These are phyloP conservation scores for Cnemophilus loriae DNA, from an alignment of 2,113 vertebrate genomes.

Conservation along the genomic window DNA sequence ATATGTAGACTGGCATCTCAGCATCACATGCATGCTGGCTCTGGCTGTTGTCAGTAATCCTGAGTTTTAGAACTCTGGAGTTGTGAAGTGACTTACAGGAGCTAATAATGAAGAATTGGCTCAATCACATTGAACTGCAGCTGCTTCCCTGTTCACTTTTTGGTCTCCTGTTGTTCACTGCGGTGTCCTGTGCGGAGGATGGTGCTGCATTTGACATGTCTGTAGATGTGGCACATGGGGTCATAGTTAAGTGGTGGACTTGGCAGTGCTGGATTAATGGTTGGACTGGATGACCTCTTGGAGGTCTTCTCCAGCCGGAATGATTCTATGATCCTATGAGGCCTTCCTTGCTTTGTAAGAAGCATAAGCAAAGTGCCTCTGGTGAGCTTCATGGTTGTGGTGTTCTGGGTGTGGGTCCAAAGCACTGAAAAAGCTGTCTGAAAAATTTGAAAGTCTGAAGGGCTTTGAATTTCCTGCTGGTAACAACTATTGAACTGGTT, in stretches of 20 bases:
- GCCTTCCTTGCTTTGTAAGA: neutral
- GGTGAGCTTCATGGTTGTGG: neutral
- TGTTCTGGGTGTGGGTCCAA: neutral
- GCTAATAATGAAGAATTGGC: neutral
- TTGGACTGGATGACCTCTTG: neutral
- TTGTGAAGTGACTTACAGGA: neutral
- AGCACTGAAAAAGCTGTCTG: neutral
- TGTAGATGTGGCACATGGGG: neutral
- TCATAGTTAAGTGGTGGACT: neutral
- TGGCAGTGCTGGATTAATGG: neutral
- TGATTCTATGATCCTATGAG: neutral
- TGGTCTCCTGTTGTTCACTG: neutral
- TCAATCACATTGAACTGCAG: neutral
- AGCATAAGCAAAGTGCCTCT: neutral
- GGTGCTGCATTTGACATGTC: neutral
- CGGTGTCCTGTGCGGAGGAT: rapidly evolving
- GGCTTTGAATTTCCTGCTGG: neutral
- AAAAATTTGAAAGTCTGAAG: neutral
- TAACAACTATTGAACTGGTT: neutral
- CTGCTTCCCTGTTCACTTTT: neutral
- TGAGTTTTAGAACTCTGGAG: neutral
- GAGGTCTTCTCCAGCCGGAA: neutral
- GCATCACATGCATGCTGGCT: neutral
- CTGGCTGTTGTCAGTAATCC: neutral
- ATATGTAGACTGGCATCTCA: neutral